A percentile compares a stretch with the other conserved stretches of the same genome.
Conservation (phyloP, 2,113 vertebrate genomes). For the Neodon shergylaensis region DNA sequence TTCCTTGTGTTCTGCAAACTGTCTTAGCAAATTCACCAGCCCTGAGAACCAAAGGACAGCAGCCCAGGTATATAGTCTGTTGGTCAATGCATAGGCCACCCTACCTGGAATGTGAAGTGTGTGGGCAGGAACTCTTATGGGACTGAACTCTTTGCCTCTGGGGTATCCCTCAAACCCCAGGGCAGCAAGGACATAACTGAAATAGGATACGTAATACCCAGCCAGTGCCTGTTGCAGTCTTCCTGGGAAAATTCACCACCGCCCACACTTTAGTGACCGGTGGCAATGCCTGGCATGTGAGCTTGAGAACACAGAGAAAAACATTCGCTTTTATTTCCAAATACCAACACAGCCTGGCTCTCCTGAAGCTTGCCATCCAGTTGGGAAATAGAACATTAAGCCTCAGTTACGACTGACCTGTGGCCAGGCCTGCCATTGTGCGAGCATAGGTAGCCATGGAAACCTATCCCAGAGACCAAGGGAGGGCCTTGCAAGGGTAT, state of each 20-base stretch:
- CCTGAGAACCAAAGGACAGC: neutral
- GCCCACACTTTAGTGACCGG: neutral
- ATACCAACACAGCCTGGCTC: neutral
- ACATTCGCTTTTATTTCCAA: neutral
- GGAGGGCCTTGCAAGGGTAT: neutral
- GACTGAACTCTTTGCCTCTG: neutral
- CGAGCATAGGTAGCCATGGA: constrained; percentile 55
- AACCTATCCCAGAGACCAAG: constrained; percentile 16
- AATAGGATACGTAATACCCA: neutral
- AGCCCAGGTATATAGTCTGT: neutral
- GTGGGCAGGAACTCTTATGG: neutral
- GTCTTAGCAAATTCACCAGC: neutral
- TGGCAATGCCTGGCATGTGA: neutral
- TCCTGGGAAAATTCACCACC: neutral
- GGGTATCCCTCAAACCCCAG: neutral
- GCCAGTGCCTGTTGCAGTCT: neutral
- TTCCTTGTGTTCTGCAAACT: neutral
- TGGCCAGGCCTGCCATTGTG: neutral
- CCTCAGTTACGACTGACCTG: neutral
- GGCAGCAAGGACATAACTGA: neutral
- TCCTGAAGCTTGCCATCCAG: neutral
- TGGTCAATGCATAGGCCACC: neutral
- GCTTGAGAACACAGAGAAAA: neutral
- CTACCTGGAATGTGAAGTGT: neutral
- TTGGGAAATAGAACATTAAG: constrained; percentile 47